Conservation (phyloP, 2,888 invertebrate species). For the Microctonus aethiopoides region DNA sequence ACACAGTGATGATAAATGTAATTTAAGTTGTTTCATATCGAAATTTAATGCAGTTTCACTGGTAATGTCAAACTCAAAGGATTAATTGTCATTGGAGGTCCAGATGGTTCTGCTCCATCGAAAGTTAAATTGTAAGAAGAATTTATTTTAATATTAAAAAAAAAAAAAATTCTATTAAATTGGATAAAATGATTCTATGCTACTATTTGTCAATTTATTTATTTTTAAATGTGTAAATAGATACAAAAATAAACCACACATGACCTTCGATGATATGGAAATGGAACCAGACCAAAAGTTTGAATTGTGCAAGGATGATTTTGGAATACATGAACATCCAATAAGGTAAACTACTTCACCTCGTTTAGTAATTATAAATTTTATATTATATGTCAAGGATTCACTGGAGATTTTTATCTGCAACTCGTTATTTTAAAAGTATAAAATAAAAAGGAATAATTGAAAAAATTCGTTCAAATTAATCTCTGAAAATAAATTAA, state of each 20-base stretch:
- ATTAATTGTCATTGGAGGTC: slow-evolving; percentile 90
- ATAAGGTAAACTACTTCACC: slow-evolving; percentile 76
- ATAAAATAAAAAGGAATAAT: not conserved
- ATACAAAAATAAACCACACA: slow-evolving; percentile 91
- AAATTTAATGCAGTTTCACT: slow-evolving; percentile 75
- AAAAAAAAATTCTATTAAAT: slow-evolving; percentile 8
- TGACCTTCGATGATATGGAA: slow-evolving; percentile 92
- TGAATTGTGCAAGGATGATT: slow-evolving; percentile 82
- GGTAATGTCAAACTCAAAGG: slow-evolving; percentile 96
- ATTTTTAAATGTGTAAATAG: slow-evolving; percentile 67
- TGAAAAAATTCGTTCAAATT: not conserved
- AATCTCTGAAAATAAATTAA: too few relatives aligned
- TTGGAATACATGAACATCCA: slow-evolving; percentile 87
- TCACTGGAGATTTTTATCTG: not conserved
- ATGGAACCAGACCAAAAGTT: slow-evolving; percentile 88
- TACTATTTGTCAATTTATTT: slow-evolving; percentile 26
- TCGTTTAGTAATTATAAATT: slow-evolving; percentile 25
- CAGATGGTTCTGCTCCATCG: slow-evolving; percentile 86
- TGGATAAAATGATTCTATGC: too few relatives aligned
- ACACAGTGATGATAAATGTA: slow-evolving; percentile 5
- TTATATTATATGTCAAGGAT: slow-evolving; percentile 31
- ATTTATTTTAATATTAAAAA: slow-evolving; percentile 17
- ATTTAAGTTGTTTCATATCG: slow-evolving; percentile 21
- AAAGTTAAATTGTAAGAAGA: slow-evolving; percentile 84
- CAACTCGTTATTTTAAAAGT: not conserved